Base-by-base conservation (phyloP, 2,113 vertebrate species). In the Sebastes fasciatus region DNA sequence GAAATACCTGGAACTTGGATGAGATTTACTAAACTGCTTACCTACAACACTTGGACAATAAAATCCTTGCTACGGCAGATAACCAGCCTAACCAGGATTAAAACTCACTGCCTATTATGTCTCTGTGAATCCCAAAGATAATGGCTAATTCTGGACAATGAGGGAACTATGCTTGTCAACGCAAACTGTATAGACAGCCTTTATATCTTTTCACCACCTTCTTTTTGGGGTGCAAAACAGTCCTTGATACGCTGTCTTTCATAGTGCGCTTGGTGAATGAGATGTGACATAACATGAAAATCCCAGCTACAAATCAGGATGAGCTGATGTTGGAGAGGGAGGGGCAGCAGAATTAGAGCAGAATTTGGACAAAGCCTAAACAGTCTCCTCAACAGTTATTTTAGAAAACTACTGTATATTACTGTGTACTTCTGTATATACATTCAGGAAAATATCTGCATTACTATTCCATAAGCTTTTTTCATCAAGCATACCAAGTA, bases 231-330 rank as follows among this genome's bases (percentile, higher is more conserved):
- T 55, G 17, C 8, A 45, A 46, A 71, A n/a, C 48, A 26, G 21
- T 9, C 49, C 3, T 26, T 65, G 73, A 62, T 63, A 48, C n/a
- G 61, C 26, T 2, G 57, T 72, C 17, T 69, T 77, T 71, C 40
- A 84, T 11, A 40, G 72, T 55, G 79, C 0, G n/a, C 60, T 57
- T 52, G 45, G 23, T 64, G 52, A 83, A 9, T 19, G 23, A 86
- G 63, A 84, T 54, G 64, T 86, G 85, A 81, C 81, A 82, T 84
- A 87, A 91, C 79, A 51, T 51, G 63, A 63, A 88, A 89, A 86
- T 84, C 83, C 83, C 48, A 77, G 46, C 23, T 57, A 79, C 82
- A 84, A 83, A 84, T 77, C 68, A 42, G 77, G 82, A 85, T 84
- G 78, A 84, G 74, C 74, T 62, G 82, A 89, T 61, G 73, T 61